Evolutionary conservation across 2,888 invertebrate species (phyloP), one percentile per base, ranked within the genome.

Genomic region (Amblyteles armatorius): DNA sequence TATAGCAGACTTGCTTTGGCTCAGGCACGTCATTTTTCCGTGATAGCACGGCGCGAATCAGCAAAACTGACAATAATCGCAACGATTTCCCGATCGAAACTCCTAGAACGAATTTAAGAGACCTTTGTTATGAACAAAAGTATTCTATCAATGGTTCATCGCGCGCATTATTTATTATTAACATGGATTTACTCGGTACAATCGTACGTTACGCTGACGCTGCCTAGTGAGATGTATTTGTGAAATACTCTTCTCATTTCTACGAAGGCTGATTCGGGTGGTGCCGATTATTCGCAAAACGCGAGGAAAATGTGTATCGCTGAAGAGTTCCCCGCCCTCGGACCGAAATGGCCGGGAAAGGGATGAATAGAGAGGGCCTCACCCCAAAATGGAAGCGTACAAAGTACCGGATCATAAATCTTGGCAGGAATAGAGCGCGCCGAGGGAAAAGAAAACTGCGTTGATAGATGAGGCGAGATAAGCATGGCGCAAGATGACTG

Each of bases 351-450:
- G 55, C 68, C 16, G 29, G 48, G 50, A 48, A 29, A 55, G 40
- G 67, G 11, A 63, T 36, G 83, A 81, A 81, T 69, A 60, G 77
- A 57, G 69, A 50, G 71, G 57, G 74, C 52, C 71, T 69, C 87
- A 89, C 89, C 89, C 91, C 88, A 91, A 92, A 92, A 91, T 91
- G 92, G 91, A 90, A 92, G 88, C 89, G 89, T 91, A 90, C 91
- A 92, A 91, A 92, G 91, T 91, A 90, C 91, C 90, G 89, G 90
- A 91, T 91, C 91, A 92, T 92, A 92, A 92, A 92, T 92, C 92
- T 91, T 92, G 87, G 80, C 82, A 83, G 86, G 88, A 88, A 89
- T 87, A 88, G 88, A 88, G 88, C 79, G 84, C 83, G 84, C 73
- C 83, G 78, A 84, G 87, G 89, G 88, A 87, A 90, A 90, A 91